Conservation (phyloP, 2,888 invertebrate species). For the Megaustenia siamemsis region DNA sequence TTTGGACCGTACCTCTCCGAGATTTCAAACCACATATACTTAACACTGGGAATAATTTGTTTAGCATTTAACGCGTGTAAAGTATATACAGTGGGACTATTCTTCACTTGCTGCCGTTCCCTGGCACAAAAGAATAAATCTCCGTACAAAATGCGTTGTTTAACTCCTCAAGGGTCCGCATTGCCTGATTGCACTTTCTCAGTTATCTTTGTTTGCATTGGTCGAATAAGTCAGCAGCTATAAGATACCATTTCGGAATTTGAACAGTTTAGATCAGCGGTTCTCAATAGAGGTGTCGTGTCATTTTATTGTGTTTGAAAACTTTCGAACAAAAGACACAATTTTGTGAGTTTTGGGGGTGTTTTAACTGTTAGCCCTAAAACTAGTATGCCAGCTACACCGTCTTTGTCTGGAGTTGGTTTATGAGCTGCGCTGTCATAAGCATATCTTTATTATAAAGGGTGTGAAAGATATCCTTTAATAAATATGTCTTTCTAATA, state of each 20-base stretch:
- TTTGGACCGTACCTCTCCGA: background rate
- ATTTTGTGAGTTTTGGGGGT: no score
- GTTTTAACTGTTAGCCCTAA: no score
- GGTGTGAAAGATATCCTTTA: no score
- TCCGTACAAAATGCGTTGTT: background rate
- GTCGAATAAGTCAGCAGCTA: background rate
- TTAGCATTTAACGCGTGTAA: background rate
- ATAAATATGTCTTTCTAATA: no score
- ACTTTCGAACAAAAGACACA: no score
- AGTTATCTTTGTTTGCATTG: background rate
- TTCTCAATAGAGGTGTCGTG: no score
- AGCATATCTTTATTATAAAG: no score
- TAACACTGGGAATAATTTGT: background rate
- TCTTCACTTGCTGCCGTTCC: background rate
- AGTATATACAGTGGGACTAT: background rate
- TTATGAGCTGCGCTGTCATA: no score
- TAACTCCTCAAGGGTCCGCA: background rate
- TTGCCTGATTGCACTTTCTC: background rate
- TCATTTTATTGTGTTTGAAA: no score
- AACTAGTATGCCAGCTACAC: no score
- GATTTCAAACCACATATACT: background rate
- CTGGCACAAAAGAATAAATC: background rate
- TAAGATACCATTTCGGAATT: background rate
- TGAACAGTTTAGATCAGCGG: background rate
- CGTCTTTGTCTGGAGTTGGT: no score